Evolutionary conservation across 2,113 vertebrate species (phyloP), one percentile per base, ranked within the genome.

Genomic region (Lophura nycthemera): DNA sequence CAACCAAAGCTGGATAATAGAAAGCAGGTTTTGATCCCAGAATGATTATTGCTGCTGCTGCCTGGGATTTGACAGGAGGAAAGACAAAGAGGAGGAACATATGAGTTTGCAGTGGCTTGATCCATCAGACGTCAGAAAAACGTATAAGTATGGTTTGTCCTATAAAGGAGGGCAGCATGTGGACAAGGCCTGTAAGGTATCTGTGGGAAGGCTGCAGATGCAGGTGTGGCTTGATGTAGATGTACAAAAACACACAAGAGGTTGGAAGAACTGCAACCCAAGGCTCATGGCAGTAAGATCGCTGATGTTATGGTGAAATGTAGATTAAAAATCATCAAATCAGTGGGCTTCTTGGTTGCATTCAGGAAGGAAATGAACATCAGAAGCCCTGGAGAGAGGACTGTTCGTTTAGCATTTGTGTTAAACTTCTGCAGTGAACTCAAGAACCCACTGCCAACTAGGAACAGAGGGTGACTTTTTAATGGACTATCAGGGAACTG

Each of bases 1-100:
- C 90, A 95, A 90, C 92, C 75, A 78, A 96, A 95, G 88, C 86
- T 85, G 89, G 94, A 50, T 91, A 96, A 94, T 90, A 88, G 86
- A 83, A 96, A 94, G 78, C 50, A 86, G 60, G 54, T 89, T 95
- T 92, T 96, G 92, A 93, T 94, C 83, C 61, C 73, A 70, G 61
- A 69, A 81, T 79, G 72, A 92, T 89, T 82, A 93, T 91, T 77
- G 80, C 50, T 90, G 67, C 56, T 86, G 71, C 34, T 67, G 61
- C 32, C 63, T 67, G 52, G 79, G 86, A 86, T 80, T 45, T 42
- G 61, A 70, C 36, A 80, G 52, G 54, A 88, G 79, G 78, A 89
- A 75, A 89, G 80, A 72, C 61, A 71, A 85, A 78, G 38, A 72
- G 24, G 52, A 43, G 40, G 24, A 89, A 74, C 1, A 2, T 1